Evolutionary conservation across 2,797 vertebrate genomes (phyloP).

Genomic region (Crax fasciolata): DNA sequence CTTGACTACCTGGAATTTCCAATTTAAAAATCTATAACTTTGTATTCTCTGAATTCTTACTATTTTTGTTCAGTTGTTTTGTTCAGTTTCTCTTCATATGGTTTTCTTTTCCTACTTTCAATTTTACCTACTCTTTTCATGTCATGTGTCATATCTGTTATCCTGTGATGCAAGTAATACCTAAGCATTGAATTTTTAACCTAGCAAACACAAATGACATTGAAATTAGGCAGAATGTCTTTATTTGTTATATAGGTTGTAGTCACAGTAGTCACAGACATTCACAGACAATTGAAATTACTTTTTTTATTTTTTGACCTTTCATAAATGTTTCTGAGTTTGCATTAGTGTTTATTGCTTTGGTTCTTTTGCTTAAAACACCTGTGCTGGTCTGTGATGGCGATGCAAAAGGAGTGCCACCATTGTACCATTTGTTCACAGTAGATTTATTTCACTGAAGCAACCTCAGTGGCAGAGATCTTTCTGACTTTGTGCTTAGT

Average conservation of each 20-base stretch:
- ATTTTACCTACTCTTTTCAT: background rate
- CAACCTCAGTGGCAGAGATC: background rate
- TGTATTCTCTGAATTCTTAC: background rate
- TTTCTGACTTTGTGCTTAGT: background rate
- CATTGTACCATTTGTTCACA: accelerated
- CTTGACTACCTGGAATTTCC: background rate
- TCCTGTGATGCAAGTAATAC: background rate
- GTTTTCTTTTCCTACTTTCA: background rate
- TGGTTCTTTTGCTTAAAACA: background rate
- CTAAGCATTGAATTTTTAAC: background rate
- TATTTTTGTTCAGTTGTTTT: background rate
- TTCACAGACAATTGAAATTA: no score
- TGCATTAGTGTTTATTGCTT: background rate
- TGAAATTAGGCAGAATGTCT: background rate
- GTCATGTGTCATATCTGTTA: background rate
- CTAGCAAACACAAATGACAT: background rate
- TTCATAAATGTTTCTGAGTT: background rate
- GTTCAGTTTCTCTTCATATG: background rate
- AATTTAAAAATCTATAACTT: background rate
- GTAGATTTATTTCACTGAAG: background rate
- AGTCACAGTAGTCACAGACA: background rate
- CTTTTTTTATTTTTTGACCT: background rate
- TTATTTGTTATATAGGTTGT: background rate
- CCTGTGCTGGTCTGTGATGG: background rate
- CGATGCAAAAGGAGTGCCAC: background rate